Conservation (phyloP, 2,113 vertebrate species). For the Brevimyrus niger region DNA sequence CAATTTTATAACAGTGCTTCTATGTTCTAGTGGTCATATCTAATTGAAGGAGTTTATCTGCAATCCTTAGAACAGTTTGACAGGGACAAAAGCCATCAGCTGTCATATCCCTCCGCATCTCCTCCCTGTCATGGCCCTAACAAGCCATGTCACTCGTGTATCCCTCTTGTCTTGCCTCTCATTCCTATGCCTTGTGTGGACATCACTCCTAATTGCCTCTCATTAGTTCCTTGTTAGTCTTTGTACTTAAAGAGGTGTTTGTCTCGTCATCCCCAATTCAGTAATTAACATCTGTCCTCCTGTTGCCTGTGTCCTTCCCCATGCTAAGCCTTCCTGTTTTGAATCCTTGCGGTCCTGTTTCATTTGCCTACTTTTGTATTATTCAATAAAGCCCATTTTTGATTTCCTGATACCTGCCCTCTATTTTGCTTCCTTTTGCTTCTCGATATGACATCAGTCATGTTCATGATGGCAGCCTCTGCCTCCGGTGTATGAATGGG, state of each 20-base stretch:
- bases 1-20: background rate
- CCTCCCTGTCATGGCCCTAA: background rate
- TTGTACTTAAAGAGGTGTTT: background rate
- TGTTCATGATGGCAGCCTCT: background rate
- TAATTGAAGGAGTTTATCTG: background rate
- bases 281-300: too few relatives aligned
- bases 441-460: background rate
- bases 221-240: background rate
- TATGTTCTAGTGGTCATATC: background rate
- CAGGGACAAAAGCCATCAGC: background rate
- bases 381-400: too few relatives aligned
- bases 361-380: too few relatives aligned
- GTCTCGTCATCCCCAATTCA: too few relatives aligned
- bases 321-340: too few relatives aligned
- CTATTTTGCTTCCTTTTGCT: too few relatives aligned
- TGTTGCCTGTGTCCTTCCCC: too few relatives aligned
- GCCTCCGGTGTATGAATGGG: too few relatives aligned
- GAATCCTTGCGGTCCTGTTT: too few relatives aligned
- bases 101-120: background rate
- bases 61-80: background rate
- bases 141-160: background rate
- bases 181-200: background rate
- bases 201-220: background rate
- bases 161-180: background rate
- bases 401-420: background rate